phyloP scores from a whole-genome alignment of 2,888 invertebrate genomes.

The Acanthosepion lycidas region DNA sequence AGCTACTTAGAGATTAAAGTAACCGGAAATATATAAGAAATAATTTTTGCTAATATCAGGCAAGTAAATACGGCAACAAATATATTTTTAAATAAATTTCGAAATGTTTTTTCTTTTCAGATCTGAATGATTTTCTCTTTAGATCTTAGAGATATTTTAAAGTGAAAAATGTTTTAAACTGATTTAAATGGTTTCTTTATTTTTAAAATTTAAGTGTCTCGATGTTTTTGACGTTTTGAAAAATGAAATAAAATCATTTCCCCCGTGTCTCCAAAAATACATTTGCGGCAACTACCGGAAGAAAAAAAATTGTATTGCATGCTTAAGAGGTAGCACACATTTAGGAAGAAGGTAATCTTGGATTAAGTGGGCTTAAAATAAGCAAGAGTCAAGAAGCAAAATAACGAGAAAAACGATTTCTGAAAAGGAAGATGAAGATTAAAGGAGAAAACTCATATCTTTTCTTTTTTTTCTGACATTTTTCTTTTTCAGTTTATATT shows the following conservation, averaged over 20 bases:
- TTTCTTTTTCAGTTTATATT: not conserved
- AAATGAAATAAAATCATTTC: not conserved
- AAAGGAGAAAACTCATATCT: not conserved
- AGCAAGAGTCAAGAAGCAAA: not conserved
- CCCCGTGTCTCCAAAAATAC: not conserved
- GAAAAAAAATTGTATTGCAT: not conserved
- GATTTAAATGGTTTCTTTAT: not conserved
- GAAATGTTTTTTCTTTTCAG: not conserved
- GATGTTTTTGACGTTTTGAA: not conserved
- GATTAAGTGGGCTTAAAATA: conserved; percentile 16
- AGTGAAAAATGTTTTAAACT: not conserved
- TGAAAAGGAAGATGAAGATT: not conserved
- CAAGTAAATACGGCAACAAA: not conserved
- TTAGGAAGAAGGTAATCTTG: not conserved
- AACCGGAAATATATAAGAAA: not conserved
- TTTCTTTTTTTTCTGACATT: not conserved
- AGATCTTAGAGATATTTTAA: not conserved
- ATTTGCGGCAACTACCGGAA: not conserved
- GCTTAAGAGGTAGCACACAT: not conserved
- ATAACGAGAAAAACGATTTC: not conserved
- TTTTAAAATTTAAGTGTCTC: not conserved
- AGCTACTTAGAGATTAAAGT: not conserved
- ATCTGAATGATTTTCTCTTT: not conserved
- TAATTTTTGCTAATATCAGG: not conserved
- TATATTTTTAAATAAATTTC: not conserved